Evolutionary conservation across 2,797 vertebrate genomes (phyloP).

Genomic region (Erethizon dorsatum): DNA sequence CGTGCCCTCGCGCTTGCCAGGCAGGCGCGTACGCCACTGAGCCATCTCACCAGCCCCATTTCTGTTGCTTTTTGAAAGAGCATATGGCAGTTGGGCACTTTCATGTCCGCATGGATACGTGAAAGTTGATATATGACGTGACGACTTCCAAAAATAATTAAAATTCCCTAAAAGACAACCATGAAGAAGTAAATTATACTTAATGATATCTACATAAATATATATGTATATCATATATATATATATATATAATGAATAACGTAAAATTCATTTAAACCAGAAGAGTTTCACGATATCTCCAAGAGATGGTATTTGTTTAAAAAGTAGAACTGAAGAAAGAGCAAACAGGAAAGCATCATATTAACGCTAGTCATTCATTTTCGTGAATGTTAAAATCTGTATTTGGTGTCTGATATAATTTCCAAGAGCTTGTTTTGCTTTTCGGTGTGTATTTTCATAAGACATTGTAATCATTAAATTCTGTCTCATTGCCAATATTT

Average conservation of each 20-base stretch:
- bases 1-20: no score
- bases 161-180: not conserved
- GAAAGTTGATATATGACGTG: not conserved
- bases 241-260: not conserved
- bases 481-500: not conserved
- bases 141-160: not conserved
- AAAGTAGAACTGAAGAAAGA: not conserved
- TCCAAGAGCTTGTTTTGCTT: not conserved
- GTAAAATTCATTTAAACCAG: not conserved
- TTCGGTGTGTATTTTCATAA: not conserved
- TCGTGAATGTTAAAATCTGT: not conserved
- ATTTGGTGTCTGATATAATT: not conserved
- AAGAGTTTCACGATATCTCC: not conserved
- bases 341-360: not conserved
- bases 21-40: no score
- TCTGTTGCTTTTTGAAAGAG: not conserved
- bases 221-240: not conserved
- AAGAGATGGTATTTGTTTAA: not conserved
- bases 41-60: no score
- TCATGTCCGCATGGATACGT: not conserved
- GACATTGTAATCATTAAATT: not conserved
- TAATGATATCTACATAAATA: not conserved
- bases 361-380: not conserved
- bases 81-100: not conserved
- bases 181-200: not conserved